Percentiles rank a stretch among this genome's conserved stretches.
Evolutionary conservation across 1,140 invertebrate species (phyloP).

Genomic region (Polypedilum vanderplanki): DNA sequence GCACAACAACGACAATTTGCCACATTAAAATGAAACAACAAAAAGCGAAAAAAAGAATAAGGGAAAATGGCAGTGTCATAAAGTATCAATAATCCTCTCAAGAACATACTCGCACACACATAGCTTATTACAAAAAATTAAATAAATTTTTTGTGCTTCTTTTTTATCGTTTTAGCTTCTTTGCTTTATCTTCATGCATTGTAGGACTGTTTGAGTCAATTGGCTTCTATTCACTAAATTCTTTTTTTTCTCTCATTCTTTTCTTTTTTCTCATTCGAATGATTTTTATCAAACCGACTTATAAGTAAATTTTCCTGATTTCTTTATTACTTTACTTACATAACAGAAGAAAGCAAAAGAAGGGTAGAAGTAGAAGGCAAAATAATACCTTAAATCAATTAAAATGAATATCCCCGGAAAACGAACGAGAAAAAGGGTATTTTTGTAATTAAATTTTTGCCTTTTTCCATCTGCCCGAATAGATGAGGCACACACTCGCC

Average conservation of each 20-base stretch:
- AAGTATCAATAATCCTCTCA: slow-evolving; percentile 28
- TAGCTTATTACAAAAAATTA: slow-evolving; percentile 25
- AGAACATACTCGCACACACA: not conserved
- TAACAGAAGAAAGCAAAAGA: not conserved
- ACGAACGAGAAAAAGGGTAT: slow-evolving; percentile 14
- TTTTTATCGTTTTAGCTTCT: not conserved
- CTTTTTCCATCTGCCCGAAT: not conserved
- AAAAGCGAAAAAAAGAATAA: not conserved
- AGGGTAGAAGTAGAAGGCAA: not conserved
- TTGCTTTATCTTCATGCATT: not conserved
- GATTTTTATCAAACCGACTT: slow-evolving; percentile 5
- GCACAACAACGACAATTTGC: too few species aligned
- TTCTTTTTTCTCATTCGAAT: slow-evolving; percentile 1
- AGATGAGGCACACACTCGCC: not conserved
- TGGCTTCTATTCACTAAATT: not conserved
- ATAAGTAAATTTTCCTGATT: slow-evolving; percentile 25
- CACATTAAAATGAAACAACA: too few species aligned
- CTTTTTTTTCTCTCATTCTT: not conserved
- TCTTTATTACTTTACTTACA: not conserved
- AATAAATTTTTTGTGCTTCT: not conserved
- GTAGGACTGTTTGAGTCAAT: not conserved
- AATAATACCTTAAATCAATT: slow-evolving; percentile 29
- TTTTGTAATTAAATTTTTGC: slow-evolving; percentile 26
- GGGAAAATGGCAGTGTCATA: not conserved
- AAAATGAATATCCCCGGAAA: slow-evolving; percentile 27